Evolutionary conservation across 2,888 invertebrate genomes (phyloP).

Genomic region (Dinocampus coccinellae): DNA sequence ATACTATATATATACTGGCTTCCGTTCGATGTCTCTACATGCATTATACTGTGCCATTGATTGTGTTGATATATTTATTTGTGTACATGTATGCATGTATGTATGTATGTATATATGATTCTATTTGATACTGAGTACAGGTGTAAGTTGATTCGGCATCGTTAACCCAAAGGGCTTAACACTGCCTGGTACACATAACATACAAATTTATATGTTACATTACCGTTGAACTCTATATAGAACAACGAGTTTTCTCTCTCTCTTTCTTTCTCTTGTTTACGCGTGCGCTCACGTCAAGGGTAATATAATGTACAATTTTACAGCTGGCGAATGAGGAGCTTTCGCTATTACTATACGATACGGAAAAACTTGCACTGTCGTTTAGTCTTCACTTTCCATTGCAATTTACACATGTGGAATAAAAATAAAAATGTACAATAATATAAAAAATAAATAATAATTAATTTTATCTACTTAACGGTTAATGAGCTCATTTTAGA

Average conservation of each 20-base stretch:
- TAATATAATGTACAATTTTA: constrained; percentile 56
- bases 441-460: not conserved
- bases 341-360: constrained; percentile 63
- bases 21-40: too few relatives aligned
- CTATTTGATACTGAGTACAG: constrained; percentile 6
- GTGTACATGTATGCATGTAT: constrained; percentile 30
- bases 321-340: constrained; percentile 62
- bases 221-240: constrained; percentile 2
- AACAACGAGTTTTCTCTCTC: too few relatives aligned
- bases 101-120: constrained; percentile 32
- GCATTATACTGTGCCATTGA: too few relatives aligned
- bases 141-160: constrained; percentile 19
- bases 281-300: constrained; percentile 45
- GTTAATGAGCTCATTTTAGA: not conserved
- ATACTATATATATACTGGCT: constrained; percentile 16
- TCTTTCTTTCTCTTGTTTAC: constrained; percentile 15
- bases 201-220: not conserved
- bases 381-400: constrained; percentile 60
- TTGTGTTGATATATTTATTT: too few relatives aligned
- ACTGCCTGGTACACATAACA: not conserved
- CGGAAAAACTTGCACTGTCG: constrained; percentile 64
- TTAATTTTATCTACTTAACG: not conserved
- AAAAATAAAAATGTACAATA: not conserved
- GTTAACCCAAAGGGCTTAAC: not conserved
- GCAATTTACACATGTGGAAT: not conserved